Evolutionary conservation across 92 coral and sea anemone genomes (phyloP).

Genomic region (Epizoanthus scotinus): DNA sequence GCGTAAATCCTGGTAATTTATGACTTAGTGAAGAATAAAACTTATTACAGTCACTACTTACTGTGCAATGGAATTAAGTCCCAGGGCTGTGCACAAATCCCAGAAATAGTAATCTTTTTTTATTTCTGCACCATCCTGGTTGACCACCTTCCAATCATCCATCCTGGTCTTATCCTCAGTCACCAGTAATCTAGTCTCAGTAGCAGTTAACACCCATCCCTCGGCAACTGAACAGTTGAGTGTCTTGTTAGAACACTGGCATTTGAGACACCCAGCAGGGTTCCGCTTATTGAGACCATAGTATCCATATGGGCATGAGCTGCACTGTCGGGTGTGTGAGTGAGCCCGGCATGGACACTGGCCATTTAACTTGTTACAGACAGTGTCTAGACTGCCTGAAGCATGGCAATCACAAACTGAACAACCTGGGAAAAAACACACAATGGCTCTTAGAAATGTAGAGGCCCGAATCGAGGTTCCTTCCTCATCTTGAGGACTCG

Average conservation of each 20-base stretch:
- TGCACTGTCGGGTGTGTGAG: conserved; percentile 64
- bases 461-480: not conserved
- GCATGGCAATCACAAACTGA: conserved; percentile 70
- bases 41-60: not conserved
- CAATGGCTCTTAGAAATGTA: not conserved
- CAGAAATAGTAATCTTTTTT: not conserved
- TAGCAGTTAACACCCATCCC: conserved; percentile 57
- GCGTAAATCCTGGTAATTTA: too few species aligned
- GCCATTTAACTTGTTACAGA: conserved; percentile 81
- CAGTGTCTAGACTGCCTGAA: conserved; percentile 66
- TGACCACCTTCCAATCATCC: conserved; percentile 69
- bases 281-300: conserved; percentile 78
- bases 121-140: conserved; percentile 31
- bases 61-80: not conserved
- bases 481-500: not conserved
- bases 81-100: not conserved
- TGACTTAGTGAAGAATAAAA: too few species aligned
- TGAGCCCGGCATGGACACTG: conserved; percentile 76
- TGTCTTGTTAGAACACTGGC: conserved; percentile 90
- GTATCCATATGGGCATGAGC: conserved; percentile 67
- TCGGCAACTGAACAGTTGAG: conserved; percentile 56
- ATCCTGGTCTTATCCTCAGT: conserved; percentile 4
- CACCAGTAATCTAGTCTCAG: conserved; percentile 31
- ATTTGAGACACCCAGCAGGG: conserved; percentile 83
- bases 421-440: conserved; percentile 65